Evolutionary conservation across 2,797 vertebrate species (phyloP), one percentile per base, ranked within the genome.

Genomic region (Sebastes vulpes): DNA sequence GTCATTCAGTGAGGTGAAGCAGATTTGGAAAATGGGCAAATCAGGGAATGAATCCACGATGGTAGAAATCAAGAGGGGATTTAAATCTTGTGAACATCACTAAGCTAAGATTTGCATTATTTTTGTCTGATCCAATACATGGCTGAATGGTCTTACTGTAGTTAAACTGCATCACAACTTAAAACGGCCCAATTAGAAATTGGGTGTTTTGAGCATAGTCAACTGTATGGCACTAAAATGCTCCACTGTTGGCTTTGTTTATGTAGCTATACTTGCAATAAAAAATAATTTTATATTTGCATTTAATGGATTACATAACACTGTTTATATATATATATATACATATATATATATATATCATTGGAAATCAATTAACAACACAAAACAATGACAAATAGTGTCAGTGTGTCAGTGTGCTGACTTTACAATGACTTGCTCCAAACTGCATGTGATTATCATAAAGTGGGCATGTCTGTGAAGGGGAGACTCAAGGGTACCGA

Each of bases 1-100:
- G 78, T 73, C 81, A 72, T 32, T 84, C 78, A 73, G 53, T 11
- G 66, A 82, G 53, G 57, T 69, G 57, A 31, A 70, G 74, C 75
- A 21, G 10, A 53, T 57, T 53, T 35, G 68, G 11, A 72, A 79
- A 74, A 61, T 28, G 54, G 16, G 25, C 32, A 75, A 65, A 77
- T 64, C 9, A 5, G 20, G 52, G 56, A 50, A 42, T 46, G 14
- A 57, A 66, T 75, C 21, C 54, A 77, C 53, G 73, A 72, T n/a
- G 38, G 38, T 53, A 60, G 59, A 72, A 78, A 81, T 79, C 31
- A 42, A 77, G 12, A 67, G 2, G 3, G 32, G 57, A 70, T 65
- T 81, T 38, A 20, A 54, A 61, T 59, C 8, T 35, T 46, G 2
- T 54, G 20, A 59, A 52, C 14, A 78, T 56, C 23, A 42, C 14